Evolutionary conservation across 1,140 invertebrate genomes (phyloP), one percentile per base, ranked within the genome.

Genomic region (Coboldia fuscipes): DNA sequence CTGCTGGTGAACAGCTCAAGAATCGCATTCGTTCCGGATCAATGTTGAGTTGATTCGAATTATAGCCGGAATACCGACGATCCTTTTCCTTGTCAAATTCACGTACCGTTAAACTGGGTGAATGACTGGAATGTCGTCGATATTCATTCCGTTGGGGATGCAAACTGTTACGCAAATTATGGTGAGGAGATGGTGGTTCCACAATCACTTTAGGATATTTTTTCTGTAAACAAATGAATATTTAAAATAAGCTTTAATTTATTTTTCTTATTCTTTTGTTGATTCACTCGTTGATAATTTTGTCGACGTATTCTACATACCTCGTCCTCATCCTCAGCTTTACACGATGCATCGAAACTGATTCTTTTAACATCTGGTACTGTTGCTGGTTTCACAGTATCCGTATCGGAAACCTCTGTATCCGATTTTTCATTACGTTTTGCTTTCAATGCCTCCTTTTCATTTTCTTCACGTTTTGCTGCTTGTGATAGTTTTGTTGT

Each of bases 171-270:
- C 17, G 29, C 19, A 9, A 8, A 13, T 24, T 29, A 15, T 32
- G 64, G n/a, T n/a, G n/a, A 16, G 72, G 73, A 28, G 72, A 75
- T 30, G 72, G 71, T 18, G 72, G 72, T 47, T 75, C 66, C 16
- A 75, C 68, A 31, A 75, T 69, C 34, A 72, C 68, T 59, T 65
- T 62, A 34, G 69, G 47, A 48, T 51, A 19, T 3, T 18, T 13
- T 21, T 32, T 32, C 30, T 32, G 14, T 13, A 8, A 20, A 20
- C 9, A 19, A n/a, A 32, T 6, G 21, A 32, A 30, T 16, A 30
- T 10, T 7, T 7, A 24, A 24, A 24, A 24, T 24, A 8, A n/a
- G n/a, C 23, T 24, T 24, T 27, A 5, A 4, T 5, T 3, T 27
- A n/a, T 27, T 27, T 27, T 27, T 27, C 14, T 12, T 23, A 23